A percentile compares a stretch with the other conserved stretches of the same genome.
phyloP scores from a whole-genome alignment of 2,888 invertebrate species.

The Frankliniella intonsa region DNA sequence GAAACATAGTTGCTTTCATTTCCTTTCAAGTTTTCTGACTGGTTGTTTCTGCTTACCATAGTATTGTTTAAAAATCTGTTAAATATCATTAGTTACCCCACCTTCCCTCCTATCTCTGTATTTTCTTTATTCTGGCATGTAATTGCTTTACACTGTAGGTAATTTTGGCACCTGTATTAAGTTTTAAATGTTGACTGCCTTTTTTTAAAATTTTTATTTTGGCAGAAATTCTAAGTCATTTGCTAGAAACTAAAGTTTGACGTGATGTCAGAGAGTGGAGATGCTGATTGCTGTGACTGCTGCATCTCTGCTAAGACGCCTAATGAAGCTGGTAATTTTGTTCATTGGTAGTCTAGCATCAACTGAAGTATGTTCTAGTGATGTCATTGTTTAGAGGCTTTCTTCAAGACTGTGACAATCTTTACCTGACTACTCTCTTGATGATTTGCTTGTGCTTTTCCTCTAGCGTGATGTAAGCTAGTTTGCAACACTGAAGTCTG shows the following conservation, averaged over 20 bases:
- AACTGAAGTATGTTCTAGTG: neutral
- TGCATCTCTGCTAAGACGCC: neutral
- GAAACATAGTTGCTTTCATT: no score
- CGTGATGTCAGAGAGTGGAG: constrained; percentile 12
- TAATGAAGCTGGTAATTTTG: constrained; percentile 15
- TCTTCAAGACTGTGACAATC: neutral
- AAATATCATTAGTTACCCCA: no score
- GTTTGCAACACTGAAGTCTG: neutral
- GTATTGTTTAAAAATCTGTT: neutral
- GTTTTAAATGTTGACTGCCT: neutral
- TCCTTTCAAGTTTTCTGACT: neutral
- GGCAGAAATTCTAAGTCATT: neutral
- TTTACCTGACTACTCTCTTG: neutral
- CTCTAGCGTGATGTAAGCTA: constrained; percentile 12
- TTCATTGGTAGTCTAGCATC: constrained; percentile 14
- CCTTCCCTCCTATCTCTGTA: neutral
- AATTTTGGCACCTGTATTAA: neutral
- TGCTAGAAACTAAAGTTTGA: constrained; percentile 9
- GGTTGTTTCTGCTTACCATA: neutral
- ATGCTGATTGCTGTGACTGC: neutral
- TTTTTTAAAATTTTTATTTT: constrained; percentile 6
- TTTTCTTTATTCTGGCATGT: neutral
- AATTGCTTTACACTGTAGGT: neutral
- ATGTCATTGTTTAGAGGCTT: neutral
- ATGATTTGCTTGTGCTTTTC: neutral